These are phyloP conservation scores for Pelagia noctiluca DNA, from an alignment of 30 jellyfish, hydroid and myxozoan species.

Conservation along the genomic window DNA sequence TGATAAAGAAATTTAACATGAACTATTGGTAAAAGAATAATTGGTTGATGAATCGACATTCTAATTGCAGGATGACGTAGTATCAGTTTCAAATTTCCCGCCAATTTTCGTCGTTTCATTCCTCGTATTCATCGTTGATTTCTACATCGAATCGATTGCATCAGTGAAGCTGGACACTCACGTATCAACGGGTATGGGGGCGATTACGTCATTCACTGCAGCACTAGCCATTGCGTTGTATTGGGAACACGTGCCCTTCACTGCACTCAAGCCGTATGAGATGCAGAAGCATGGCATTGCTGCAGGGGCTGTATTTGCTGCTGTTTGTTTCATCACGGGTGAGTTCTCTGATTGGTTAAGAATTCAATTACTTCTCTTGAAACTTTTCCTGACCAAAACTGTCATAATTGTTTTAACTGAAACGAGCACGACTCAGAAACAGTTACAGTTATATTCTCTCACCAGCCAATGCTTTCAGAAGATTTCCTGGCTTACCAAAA, in stretches of 20 bases:
- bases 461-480: too few species aligned
- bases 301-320: conserved; percentile 79
- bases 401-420: too few species aligned
- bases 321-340: conserved; percentile 75
- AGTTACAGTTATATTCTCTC: too few species aligned
- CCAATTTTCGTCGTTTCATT: conserved; percentile 47
- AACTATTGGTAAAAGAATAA: too few species aligned
- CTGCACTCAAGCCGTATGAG: conserved; percentile 46
- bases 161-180: conserved; percentile 63
- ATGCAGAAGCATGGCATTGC: conserved; percentile 68
- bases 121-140: conserved; percentile 67
- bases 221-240: conserved; percentile 67
- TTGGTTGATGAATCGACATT: too few species aligned
- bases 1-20: too few species aligned
- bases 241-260: conserved; percentile 76
- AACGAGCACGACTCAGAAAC: too few species aligned
- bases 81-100: conserved; percentile 12
- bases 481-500: too few species aligned
- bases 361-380: too few species aligned
- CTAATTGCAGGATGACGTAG: not conserved
- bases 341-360: too few species aligned
- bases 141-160: conserved; percentile 76
- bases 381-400: too few species aligned
- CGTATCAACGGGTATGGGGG: conserved; percentile 56
- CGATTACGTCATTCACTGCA: conserved; percentile 61